Base-by-base conservation (phyloP, 2,888 invertebrate genomes). In the Stratiomys singularior region DNA sequence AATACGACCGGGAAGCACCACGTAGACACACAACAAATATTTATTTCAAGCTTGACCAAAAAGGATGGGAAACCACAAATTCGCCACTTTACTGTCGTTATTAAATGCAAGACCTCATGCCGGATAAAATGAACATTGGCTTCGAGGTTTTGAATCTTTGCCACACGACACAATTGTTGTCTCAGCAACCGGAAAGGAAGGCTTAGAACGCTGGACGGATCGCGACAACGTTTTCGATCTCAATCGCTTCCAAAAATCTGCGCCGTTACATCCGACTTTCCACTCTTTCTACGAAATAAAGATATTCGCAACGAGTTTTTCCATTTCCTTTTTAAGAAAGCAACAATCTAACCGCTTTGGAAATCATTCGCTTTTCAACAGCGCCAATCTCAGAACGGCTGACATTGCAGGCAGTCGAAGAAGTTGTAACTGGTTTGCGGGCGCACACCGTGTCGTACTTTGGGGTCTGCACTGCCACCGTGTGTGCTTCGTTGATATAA, bases 141-240 rank as follows among this genome's bases (percentile, higher is more conserved):
- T 13, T n/a, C n/a, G 15, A 13, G 52, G 15, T 4, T 52, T 13
- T 18, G 3, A 52, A 52, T 52, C 3, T 15, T 13, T 13, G 52
- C 52, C 52, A 52, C 52, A 52, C 52, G 52, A 52, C 52, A 52
- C 15, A 52, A 18, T 52, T 52, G 52, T 52, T 52, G 52, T 18
- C 52, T 52, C 4, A 52, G 52, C 52, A 52, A 52, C 52, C 15
- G 3, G 52, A 13, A 18, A 2, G 3, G 3, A 4, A 9, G 52
- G 4, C 15, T 13, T 52, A 37, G 37, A 37, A 15, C 52, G 52
- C 3, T 15, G 52, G 18, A 52, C 4, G 3, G 7, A 15, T 5
- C 52, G 3, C 52, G 18, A 18, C 15, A 15, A 52, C 3, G 15
- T 52, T 15, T 13, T 3, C 37, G 52, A 15, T 9, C 15, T 52